Conservation (phyloP, 2,113 vertebrate species). For the Crotalus horridus region DNA sequence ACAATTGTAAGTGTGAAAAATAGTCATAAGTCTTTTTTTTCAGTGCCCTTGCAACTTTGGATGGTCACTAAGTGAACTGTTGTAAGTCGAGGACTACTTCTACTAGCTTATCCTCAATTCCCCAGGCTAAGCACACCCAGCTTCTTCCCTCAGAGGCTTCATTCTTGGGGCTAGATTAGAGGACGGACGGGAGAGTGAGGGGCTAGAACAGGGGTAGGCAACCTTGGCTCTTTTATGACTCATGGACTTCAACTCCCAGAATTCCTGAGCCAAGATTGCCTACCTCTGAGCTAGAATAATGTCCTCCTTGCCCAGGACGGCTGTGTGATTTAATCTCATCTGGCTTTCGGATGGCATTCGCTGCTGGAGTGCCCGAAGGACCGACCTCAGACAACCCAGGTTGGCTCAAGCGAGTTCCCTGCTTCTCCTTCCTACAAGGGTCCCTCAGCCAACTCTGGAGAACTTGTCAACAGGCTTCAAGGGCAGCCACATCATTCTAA, state of each 20-base stretch:
- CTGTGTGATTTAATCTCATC: neutral
- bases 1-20: neutral
- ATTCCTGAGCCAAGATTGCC: too few species aligned
- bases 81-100: neutral
- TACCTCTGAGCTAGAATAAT: neutral
- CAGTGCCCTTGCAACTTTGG: neutral
- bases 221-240: too few species aligned
- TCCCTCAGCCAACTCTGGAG: neutral
- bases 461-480: neutral
- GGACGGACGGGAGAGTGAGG: accelerated
- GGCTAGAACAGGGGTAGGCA: neutral
- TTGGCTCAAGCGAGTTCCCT: neutral
- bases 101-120: neutral
- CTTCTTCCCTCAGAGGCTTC: neutral
- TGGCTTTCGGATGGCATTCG: neutral
- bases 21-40: neutral
- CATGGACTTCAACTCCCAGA: too few species aligned
- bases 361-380: neutral
- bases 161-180: neutral
- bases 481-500: neutral
- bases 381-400: neutral
- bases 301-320: too few species aligned
- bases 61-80: neutral
- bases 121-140: neutral
- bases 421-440: neutral